Evolutionary conservation across 1,140 invertebrate genomes (phyloP).

Genomic region (silkworm (Bombyx mori)): ASM3026992v2 NC_085118.1:4352501-4353000

Average conservation of each 20-base stretch:
- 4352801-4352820: slow-evolving; percentile 22
- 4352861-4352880: slow-evolving; percentile 1
- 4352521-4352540: too few relatives aligned
- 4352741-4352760: slow-evolving; percentile 39
- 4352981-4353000: too few relatives aligned
- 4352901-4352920: slow-evolving; percentile 4
- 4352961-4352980: too few relatives aligned
- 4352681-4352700: not conserved
- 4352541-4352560: too few relatives aligned
- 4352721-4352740: slow-evolving; percentile 14
- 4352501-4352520: too few relatives aligned
- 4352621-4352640: too few relatives aligned
- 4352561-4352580: too few relatives aligned
- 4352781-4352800: slow-evolving; percentile 20
- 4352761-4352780: slow-evolving; percentile 33
- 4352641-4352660: too few relatives aligned
- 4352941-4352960: too few relatives aligned
- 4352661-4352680: too few relatives aligned
- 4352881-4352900: slow-evolving; percentile 1
- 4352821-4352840: slow-evolving; percentile 14
- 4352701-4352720: slow-evolving; percentile 15
- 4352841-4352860: slow-evolving; percentile 3
- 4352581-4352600: too few relatives aligned
- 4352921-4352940: not conserved
- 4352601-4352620: too few relatives aligned